Evolutionary conservation across 2,888 invertebrate genomes (phyloP).

Genomic region (Idaea straminata): DNA sequence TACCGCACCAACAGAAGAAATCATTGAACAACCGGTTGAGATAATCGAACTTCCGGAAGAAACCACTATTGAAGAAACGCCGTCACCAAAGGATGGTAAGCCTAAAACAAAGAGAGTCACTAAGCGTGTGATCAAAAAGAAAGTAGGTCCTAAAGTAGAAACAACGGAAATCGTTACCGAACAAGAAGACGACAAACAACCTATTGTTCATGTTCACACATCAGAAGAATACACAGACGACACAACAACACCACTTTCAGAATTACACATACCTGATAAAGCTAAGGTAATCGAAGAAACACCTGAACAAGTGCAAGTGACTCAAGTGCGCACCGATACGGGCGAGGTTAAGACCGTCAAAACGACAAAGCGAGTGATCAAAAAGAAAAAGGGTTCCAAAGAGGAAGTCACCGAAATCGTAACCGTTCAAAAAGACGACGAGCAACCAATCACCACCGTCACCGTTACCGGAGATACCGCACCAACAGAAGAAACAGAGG

Average conservation of each 20-base stretch:
- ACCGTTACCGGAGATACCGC: neutral
- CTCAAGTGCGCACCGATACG: constrained; percentile 22
- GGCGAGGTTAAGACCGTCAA: constrained; percentile 41
- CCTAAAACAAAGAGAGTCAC: neutral
- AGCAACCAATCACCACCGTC: neutral
- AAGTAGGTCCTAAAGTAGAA: constrained; percentile 17
- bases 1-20: neutral
- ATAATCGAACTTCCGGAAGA: neutral
- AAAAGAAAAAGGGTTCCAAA: constrained; percentile 37
- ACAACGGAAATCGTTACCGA: constrained; percentile 28
- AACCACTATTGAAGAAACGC: neutral
- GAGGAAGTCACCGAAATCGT: constrained; percentile 31
- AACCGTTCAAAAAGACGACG: constrained; percentile 37
- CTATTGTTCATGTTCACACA: neutral
- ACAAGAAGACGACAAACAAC: neutral
- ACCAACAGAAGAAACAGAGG: neutral
- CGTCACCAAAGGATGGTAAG: neutral
- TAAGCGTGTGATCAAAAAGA: constrained; percentile 13
- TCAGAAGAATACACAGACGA: neutral
- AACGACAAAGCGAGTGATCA: constrained; percentile 35
- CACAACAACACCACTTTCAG: neutral
- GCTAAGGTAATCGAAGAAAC: constrained; percentile 21
- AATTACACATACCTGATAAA: neutral
- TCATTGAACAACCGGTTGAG: neutral
- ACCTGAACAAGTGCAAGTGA: constrained; percentile 24